phyloP scores from a whole-genome alignment of 2,113 vertebrate genomes.

The Gobio gobio region DNA sequence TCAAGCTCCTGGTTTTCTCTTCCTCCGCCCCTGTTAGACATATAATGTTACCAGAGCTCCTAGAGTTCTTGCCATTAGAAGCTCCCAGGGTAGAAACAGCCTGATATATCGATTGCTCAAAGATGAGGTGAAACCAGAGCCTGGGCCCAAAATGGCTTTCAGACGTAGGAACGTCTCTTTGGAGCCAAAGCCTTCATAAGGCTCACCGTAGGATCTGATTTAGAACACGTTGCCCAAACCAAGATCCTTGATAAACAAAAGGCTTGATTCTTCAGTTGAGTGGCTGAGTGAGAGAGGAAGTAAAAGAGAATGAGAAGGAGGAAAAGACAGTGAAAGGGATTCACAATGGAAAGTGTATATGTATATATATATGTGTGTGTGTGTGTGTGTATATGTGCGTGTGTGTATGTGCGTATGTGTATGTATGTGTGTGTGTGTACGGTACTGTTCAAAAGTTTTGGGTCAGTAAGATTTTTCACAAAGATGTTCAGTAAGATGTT shows the following conservation, averaged over 20 bases:
- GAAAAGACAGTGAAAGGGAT: neutral
- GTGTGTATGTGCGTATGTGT: too few species aligned
- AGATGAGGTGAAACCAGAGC: constrained; percentile 89
- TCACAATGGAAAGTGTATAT: neutral
- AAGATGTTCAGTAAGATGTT: neutral
- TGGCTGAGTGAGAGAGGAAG: neutral
- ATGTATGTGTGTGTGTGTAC: too few species aligned
- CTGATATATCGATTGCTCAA: constrained; percentile 93
- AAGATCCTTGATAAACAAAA: constrained; percentile 38
- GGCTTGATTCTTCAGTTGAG: constrained; percentile 32
- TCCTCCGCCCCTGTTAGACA: constrained; percentile 73
- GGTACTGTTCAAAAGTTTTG: neutral
- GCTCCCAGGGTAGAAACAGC: constrained; percentile 92
- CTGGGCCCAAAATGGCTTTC: constrained; percentile 71
- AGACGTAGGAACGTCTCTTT: constrained; percentile 57
- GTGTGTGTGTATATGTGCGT: too few species aligned
- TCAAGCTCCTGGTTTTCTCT: constrained; percentile 27
- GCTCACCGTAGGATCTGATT: constrained; percentile 50
- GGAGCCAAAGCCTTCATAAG: constrained; percentile 28
- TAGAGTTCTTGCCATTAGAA: constrained; percentile 93
- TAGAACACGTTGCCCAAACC: constrained; percentile 28
- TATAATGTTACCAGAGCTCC: constrained; percentile 94
- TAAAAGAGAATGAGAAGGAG: neutral
- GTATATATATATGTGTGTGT: too few species aligned
- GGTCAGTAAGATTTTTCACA: neutral